A percentile compares a stretch with the other conserved stretches of the same genome.
phyloP scores from a whole-genome alignment of 2,113 vertebrate genomes.

The Catharus bicknelli region DNA sequence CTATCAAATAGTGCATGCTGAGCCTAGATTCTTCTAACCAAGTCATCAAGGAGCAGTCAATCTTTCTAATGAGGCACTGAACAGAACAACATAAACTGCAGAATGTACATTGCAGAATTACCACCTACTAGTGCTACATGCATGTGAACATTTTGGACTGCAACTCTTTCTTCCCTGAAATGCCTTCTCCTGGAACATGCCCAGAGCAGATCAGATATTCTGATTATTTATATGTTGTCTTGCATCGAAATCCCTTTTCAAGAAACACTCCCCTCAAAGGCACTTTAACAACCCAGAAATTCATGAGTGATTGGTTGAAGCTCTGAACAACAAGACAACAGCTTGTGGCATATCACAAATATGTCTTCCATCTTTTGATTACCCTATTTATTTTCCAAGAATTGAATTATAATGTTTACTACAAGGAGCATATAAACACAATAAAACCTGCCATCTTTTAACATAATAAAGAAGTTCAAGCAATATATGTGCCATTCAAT shows the following conservation, averaged over 20 bases:
- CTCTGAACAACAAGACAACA: background rate
- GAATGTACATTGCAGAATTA: accelerated
- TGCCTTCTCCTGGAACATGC: background rate
- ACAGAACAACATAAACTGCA: background rate
- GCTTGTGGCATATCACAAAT: background rate
- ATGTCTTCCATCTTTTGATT: background rate
- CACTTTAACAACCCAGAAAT: background rate
- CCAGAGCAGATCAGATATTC: background rate
- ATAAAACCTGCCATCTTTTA: constrained; percentile 30
- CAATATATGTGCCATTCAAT: background rate
- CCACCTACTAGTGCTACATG: background rate
- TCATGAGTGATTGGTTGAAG: background rate
- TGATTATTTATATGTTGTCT: background rate
- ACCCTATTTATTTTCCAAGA: background rate
- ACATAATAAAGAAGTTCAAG: constrained; percentile 2
- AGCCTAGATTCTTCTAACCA: background rate
- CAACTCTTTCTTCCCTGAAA: background rate
- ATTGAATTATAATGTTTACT: background rate
- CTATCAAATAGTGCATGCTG: background rate
- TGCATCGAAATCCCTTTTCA: background rate
- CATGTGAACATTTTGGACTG: background rate
- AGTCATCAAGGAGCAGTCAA: background rate
- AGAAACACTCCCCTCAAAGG: background rate
- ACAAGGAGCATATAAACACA: background rate
- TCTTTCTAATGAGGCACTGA: background rate